Base-by-base conservation (phyloP, 2,797 vertebrate genomes). In the Varecia variegata region DNA sequence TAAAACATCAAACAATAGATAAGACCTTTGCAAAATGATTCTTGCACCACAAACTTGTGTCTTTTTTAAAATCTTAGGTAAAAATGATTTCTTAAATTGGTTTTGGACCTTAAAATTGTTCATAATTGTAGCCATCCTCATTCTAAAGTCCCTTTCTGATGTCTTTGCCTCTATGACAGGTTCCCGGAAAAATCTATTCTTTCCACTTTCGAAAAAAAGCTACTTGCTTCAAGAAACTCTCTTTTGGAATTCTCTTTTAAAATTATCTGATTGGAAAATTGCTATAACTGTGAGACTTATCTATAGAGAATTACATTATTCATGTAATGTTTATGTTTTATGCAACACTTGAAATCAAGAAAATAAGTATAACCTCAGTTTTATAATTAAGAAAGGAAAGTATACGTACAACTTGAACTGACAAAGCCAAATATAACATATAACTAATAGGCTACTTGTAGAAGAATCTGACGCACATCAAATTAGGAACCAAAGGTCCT, bases 31-130 rank as follows among this genome's bases (percentile, higher is more conserved):
- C 25, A 95, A 89, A 94, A 89, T 93, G 67, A 82, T 92, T 62
- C 47, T 52, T 82, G 74, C 14, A 67, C 25, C n/a, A 3, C 7
- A 93, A 76, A 38, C 40, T 85, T 77, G 9, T 60, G 4, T 86
- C 50, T 79, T 90, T 54, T 90, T 85, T 40, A 93, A 82, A 21
- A 94, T 68, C 65, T 93, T 80, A 27, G n/a, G 43, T 60, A 73
- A 92, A 91, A 96, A 92, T 67, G 8, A 65, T 90, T 94, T 84
- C 82, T 84, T 89, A 97, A 96, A 87, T 62, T 93, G 47, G 52
- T 77, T 95, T 87, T 73, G n/a, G 10, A 62, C 21, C 17, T 73
- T 93, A 84, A 94, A 25, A 87, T 68, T 80, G 17, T 67, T 92
- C 79, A 17, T 82, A 52, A 81, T 43, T 82, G 6, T 35, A 87